These are phyloP conservation scores for Samia ricini DNA, from an alignment of 1,140 invertebrate genomes.

Conservation along the genomic window DNA sequence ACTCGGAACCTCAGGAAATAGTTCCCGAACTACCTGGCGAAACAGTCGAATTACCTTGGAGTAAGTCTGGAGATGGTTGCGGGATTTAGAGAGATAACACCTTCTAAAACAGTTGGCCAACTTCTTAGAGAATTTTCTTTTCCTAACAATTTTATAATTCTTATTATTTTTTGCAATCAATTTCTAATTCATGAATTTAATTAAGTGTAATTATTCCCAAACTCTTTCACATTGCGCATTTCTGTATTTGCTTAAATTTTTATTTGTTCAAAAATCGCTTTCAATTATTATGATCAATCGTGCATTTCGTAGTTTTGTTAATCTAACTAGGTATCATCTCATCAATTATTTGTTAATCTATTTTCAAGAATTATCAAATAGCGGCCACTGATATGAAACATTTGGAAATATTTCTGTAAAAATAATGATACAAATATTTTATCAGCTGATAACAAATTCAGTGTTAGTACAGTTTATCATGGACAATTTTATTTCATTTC, in stretches of 20 bases:
- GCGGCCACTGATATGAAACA: background rate
- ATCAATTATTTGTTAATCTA: slow-evolving; percentile 1
- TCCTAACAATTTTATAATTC: background rate
- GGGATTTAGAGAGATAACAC: slow-evolving; percentile 31
- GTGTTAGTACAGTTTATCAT: background rate
- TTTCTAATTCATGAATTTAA: background rate
- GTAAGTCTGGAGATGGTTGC: slow-evolving; percentile 48
- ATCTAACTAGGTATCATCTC: background rate
- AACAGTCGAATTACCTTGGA: slow-evolving; percentile 67
- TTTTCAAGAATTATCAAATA: background rate
- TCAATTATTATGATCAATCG: background rate
- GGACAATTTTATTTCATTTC: background rate
- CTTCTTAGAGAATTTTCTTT: background rate
- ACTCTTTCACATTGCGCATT: background rate
- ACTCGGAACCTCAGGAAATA: slow-evolving; percentile 35
- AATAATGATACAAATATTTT: background rate
- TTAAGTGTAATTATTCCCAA: background rate
- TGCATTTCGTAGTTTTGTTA: background rate
- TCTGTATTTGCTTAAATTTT: background rate
- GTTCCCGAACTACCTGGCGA: slow-evolving; percentile 62
- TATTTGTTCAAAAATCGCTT: background rate
- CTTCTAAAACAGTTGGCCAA: slow-evolving; percentile 15
- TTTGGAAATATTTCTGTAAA: background rate
- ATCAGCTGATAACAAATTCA: background rate
- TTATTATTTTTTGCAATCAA: background rate